Conservation (phyloP, 2,888 invertebrate genomes). For the Proisotoma minuta region DNA sequence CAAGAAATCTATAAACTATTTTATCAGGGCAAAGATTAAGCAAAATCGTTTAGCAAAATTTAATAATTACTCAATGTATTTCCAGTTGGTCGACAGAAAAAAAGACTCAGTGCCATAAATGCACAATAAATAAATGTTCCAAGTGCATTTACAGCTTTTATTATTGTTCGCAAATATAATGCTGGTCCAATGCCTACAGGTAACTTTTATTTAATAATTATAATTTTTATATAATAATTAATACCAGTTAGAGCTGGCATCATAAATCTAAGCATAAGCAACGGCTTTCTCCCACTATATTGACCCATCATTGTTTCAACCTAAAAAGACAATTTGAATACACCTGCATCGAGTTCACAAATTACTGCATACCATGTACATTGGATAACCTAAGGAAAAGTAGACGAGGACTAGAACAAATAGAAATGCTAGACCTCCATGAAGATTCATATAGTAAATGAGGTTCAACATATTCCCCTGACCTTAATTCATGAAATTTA, state of each 20-base stretch:
- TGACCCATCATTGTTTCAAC: slow-evolving; percentile 36
- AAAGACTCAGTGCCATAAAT: slow-evolving; percentile 27
- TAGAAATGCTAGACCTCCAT: slow-evolving; percentile 36
- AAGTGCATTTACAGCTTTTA: slow-evolving; percentile 19
- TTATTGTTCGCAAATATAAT: slow-evolving; percentile 31
- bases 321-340: neutral
- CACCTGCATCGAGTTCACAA: neutral
- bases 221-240: neutral
- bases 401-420: slow-evolving; percentile 23
- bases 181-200: slow-evolving; percentile 30
- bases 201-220: neutral
- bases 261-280: slow-evolving; percentile 27
- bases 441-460: slow-evolving; percentile 24
- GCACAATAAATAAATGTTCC: slow-evolving; percentile 20
- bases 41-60: too few relatives aligned
- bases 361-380: slow-evolving; percentile 13
- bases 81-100: slow-evolving; percentile 26
- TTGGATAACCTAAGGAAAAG: slow-evolving; percentile 32
- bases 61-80: slow-evolving; percentile 21
- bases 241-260: slow-evolving; percentile 26
- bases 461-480: slow-evolving; percentile 31
- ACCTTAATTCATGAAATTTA: slow-evolving; percentile 8
- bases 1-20: slow-evolving; percentile 18
- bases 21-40: neutral
- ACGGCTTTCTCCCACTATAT: slow-evolving; percentile 34